Evolutionary conservation across 2,888 invertebrate genomes (phyloP), one percentile per base, ranked within the genome.

Genomic region (Cerastis rubricosa): DNA sequence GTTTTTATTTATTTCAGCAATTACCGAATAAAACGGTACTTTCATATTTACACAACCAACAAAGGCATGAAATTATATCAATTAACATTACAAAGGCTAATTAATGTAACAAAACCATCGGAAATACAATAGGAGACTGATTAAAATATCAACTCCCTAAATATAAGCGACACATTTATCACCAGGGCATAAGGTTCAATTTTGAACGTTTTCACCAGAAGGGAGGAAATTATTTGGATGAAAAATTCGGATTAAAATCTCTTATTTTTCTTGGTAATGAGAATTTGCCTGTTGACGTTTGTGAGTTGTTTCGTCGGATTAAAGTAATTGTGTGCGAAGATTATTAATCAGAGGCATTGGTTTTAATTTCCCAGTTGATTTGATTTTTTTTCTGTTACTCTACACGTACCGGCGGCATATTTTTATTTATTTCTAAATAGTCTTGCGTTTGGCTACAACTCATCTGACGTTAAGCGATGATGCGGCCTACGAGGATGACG

Each of bases 271-370:
- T 71, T 74, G 0, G 19, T 78, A 81, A 81, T 74, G 57, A 71
- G 51, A 82, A 77, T 72, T 83, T 59, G 11, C 40, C 1, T 74
- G 67, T 83, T 83, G 47, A 83, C 47, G 71, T 78, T 78, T 19
- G 14, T 49, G 70, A 29, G n/a, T 65, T 73, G 12, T 49, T 61
- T 59, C 19, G 66, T 45, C 6, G 17, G 66, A 70, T 70, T 70
- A 61, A 63, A 70, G 22, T 71, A 63, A 78, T 71, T 81, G 70
- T 74, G 67, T 66, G 47, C 61, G 14, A n/a, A 57, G 54, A 82
- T 77, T 72, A 40, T 54, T 72, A 66, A 66, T 43, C 19, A 17
- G 25, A 1, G 19, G 8, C 0, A 29, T 54, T 19, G 54, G 40
- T 43, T 69, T 64, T 29, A 19, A 81, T 71, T 81, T 81, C 40